These are phyloP conservation scores for Drosophila burlai DNA, from an alignment of 1,140 invertebrate species.

Conservation along the genomic window DNA sequence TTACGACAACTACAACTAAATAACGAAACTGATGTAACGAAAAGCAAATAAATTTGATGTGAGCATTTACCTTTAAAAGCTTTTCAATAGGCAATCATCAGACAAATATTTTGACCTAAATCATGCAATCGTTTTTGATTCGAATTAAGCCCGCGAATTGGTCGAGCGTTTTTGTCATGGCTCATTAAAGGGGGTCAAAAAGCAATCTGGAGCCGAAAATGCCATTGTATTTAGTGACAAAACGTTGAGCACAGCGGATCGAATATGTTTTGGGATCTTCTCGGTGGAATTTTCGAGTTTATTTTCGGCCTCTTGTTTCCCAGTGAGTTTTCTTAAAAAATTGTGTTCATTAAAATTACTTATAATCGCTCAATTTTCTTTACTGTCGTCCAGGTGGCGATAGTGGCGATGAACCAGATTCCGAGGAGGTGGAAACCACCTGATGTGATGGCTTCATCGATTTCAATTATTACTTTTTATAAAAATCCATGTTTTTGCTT, in stretches of 20 bases:
- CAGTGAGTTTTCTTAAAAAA: slow-evolving; percentile 52
- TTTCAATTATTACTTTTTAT: background rate
- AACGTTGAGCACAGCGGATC: slow-evolving; percentile 57
- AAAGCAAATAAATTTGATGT: slow-evolving; percentile 57
- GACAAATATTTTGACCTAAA: slow-evolving; percentile 44
- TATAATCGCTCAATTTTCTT: background rate
- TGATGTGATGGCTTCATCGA: slow-evolving; percentile 21
- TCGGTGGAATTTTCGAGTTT: slow-evolving; percentile 72
- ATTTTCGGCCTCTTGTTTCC: slow-evolving; percentile 72
- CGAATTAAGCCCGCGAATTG: slow-evolving; percentile 33
- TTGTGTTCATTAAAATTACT: background rate
- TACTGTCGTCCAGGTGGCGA: slow-evolving; percentile 49
- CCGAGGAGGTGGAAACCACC: slow-evolving; percentile 76
- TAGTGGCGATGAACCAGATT: slow-evolving; percentile 75
- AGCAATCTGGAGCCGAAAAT: slow-evolving; percentile 4
- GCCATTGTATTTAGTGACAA: slow-evolving; percentile 54
- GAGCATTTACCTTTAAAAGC: slow-evolving; percentile 54
- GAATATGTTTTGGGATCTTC: slow-evolving; percentile 79
- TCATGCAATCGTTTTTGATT: slow-evolving; percentile 36
- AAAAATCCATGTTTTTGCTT: slow-evolving; percentile 44
- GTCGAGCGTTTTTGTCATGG: slow-evolving; percentile 54
- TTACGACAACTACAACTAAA: slow-evolving; percentile 18
- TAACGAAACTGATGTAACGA: slow-evolving; percentile 41
- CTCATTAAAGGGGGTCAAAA: slow-evolving; percentile 69
- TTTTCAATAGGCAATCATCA: slow-evolving; percentile 48